These are phyloP conservation scores for Autographa gamma DNA, from an alignment of 2,888 invertebrate species.

Conservation along the genomic window DNA sequence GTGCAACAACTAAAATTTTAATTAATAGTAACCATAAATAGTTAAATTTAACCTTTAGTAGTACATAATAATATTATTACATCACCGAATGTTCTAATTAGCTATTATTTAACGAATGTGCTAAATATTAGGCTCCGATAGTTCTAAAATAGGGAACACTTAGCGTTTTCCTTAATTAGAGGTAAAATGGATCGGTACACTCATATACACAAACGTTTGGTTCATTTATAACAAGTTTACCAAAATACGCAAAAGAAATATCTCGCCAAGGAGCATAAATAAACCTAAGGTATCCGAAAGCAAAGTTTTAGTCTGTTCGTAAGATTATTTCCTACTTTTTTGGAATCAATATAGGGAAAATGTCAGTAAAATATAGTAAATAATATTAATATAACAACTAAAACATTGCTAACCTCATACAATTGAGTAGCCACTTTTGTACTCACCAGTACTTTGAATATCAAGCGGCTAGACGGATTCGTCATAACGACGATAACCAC, in stretches of 20 bases:
- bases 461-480: conserved; percentile 36
- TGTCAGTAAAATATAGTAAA: neutral
- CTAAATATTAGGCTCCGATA: conserved; percentile 14
- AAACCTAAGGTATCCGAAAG: no score
- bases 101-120: conserved; percentile 16
- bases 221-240: neutral
- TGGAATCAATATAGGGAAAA: no score
- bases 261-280: no score
- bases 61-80: neutral
- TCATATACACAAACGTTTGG: conserved; percentile 2
- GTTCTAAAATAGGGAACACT: conserved; percentile 25
- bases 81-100: conserved; percentile 7
- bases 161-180: conserved; percentile 39
- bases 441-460: conserved; percentile 25
- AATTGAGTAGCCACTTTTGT: conserved; percentile 32
- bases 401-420: neutral
- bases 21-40: neutral
- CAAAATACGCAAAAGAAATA: neutral
- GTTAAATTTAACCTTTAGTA: neutral
- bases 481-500: conserved; percentile 42
- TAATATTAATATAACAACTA: neutral
- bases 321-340: no score
- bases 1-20: neutral
- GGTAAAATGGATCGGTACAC: conserved; percentile 19
- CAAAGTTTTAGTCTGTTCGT: no score